These are phyloP conservation scores for Hipposideros larvatus DNA, from an alignment of 2,797 vertebrate genomes.

Conservation along the genomic window DNA sequence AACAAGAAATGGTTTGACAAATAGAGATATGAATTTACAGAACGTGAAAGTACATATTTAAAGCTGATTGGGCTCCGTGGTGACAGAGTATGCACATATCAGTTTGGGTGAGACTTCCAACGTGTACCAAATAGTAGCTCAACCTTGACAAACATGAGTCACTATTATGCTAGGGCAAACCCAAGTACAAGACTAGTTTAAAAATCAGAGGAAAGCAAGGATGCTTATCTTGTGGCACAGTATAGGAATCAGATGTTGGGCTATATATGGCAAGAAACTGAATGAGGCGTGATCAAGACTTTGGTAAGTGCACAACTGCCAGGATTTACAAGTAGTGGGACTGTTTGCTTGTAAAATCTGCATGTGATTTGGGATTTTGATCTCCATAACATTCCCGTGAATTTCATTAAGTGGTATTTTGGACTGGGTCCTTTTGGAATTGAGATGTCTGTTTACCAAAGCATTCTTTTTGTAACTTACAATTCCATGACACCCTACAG, in stretches of 20 bases:
- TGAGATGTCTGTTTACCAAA: constrained; percentile 64
- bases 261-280: background rate
- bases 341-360: background rate
- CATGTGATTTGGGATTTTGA: background rate
- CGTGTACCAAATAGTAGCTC: background rate
- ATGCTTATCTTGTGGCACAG: rapidly evolving
- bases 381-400: background rate
- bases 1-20: background rate
- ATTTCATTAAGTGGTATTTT: constrained; percentile 71
- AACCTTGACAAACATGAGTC: background rate
- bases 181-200: background rate
- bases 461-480: constrained; percentile 72
- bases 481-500: constrained; percentile 76
- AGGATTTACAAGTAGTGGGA: background rate
- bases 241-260: rapidly evolving
- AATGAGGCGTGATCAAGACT: rapidly evolving
- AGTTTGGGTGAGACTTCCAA: background rate
- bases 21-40: background rate
- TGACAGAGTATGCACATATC: rapidly evolving
- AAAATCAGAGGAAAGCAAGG: background rate
- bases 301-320: background rate
- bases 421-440: constrained; percentile 54
- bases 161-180: background rate
- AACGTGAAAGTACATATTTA: background rate
- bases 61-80: background rate